Base-by-base conservation (phyloP, 2,113 vertebrate genomes). In the Neogale vison region DNA sequence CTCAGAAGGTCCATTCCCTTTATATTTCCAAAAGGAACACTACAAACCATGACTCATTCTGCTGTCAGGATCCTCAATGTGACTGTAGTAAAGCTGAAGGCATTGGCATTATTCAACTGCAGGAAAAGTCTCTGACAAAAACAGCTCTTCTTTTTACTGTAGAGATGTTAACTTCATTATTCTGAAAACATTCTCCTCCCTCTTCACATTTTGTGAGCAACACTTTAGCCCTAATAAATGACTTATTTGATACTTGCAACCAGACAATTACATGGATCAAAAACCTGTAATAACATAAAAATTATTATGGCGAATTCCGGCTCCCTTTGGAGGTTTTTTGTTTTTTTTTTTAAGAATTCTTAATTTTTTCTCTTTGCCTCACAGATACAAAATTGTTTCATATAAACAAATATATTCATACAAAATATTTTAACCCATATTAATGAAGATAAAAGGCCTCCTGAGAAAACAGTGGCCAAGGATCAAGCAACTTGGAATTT, bases 151-250 rank as follows among this genome's bases (percentile, higher is more conserved):
- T 63, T 84, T 95, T 95, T 71, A 55, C n/a, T 67, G 15, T 97
- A 92, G 97, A 97, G 89, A 96, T 95, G 63, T 96, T 93, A 95
- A 84, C 12, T 97, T 98, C 88, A 97, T 97, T 96, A 96, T 98
- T 97, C 39, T 93, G 29, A 81, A 96, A 88, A n/a, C 57, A 91
- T 72, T 88, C 85, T 63, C 50, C n/a, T 81, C 82, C 88, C 72
- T 84, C 50, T 93, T 93, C 71, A 83, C 82, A 93, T 98, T 97
- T 31, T 92, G 69, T 77, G 34, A 83, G 82, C 55, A 88, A 65
- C 80, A 93, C 61, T 94, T 76, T 26, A 95, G 94, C 80, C 23
- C 91, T 97, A 95, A 63, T 17, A 82, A 97, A 42, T 84, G 67
- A 95, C 82, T 85, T 55, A 72, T 79, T 97, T 98, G 92, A 95